Evolutionary conservation across 2,888 invertebrate species (phyloP), one percentile per base, ranked within the genome.

Genomic region (Troides oblongomaculatus): DNA sequence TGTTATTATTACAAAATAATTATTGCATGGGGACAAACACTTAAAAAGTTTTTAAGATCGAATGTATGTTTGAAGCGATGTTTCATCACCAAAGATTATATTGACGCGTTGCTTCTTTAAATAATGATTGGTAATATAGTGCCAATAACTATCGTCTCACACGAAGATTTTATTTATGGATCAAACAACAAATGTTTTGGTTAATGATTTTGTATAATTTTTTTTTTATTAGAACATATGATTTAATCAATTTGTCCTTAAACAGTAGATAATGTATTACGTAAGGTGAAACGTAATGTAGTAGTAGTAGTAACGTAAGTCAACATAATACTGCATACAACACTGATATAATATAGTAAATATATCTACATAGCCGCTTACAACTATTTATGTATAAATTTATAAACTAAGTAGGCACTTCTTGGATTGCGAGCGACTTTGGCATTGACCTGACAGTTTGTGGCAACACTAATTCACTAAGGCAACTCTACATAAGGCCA

Each of bases 381-480:
- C 68, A 77, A 77, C 80, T 75, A 76, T 78, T 76, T 81, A 83
- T 79, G 77, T 82, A 73, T 75, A 74, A 70, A 62, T 71, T 78
- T 79, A 78, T 79, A 83, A 77, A 81, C 76, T 84, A 85, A 81
- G 66, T 84, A 87, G 87, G 87, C 87, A 87, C 87, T 87, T 87
- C 78, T 81, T 82, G 86, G 85, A 81, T 81, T 77, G 62, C 71
- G 73, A 64, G 73, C 78, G 76, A 69, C 70, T 67, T 72, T 72
- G 73, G 68, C 74, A 72, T 75, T 73, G 68, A 74, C 72, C 56
- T 72, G 64, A 66, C 23, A 58, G 14, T 62, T 56, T 60, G 62
- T 63, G 60, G 56, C 59, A 36, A 36, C 25, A 21, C 59, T 66
- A 36, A 61, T 7, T 7, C 23, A 56, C 3, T 70, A 70, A 70